Conservation (phyloP, 2,797 vertebrate genomes). For the Smutsia temminckii region DNA sequence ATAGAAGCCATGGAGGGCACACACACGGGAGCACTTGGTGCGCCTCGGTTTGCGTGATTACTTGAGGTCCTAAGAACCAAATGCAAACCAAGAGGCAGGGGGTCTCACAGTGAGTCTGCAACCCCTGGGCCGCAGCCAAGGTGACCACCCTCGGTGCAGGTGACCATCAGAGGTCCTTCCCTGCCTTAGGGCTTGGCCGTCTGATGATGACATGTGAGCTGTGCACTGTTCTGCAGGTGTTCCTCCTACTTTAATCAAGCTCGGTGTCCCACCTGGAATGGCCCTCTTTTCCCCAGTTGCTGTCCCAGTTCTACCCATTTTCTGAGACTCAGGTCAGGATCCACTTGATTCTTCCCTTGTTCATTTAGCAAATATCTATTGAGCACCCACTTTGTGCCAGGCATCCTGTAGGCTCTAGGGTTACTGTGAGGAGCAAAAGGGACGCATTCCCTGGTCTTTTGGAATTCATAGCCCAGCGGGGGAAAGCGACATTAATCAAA, state of each 20-base stretch:
- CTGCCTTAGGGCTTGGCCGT: background rate
- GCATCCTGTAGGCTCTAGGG: background rate
- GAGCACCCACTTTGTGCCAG: background rate
- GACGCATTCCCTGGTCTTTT: background rate
- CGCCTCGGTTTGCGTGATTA: background rate
- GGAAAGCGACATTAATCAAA: background rate
- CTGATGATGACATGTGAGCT: accelerated
- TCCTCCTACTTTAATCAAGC: background rate
- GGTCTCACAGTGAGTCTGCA: background rate
- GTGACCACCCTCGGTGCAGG: too few relatives aligned
- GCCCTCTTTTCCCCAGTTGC: background rate
- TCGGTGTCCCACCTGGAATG: background rate
- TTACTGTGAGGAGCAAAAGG: background rate
- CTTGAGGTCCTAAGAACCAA: background rate
- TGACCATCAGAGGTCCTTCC: background rate
- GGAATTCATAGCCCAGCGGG: background rate
- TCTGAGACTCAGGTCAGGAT: background rate
- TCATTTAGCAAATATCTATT: background rate
- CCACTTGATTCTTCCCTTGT: background rate
- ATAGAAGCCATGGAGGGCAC: background rate
- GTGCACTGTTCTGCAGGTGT: background rate
- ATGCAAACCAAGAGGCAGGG: background rate
- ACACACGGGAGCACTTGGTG: accelerated
- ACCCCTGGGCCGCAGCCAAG: background rate
- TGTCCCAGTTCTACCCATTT: background rate